A percentile compares a stretch with the other conserved stretches of the same genome.
Evolutionary conservation across 2,113 vertebrate genomes (phyloP).

Genomic region (Syngnathoides biaculeatus): DNA sequence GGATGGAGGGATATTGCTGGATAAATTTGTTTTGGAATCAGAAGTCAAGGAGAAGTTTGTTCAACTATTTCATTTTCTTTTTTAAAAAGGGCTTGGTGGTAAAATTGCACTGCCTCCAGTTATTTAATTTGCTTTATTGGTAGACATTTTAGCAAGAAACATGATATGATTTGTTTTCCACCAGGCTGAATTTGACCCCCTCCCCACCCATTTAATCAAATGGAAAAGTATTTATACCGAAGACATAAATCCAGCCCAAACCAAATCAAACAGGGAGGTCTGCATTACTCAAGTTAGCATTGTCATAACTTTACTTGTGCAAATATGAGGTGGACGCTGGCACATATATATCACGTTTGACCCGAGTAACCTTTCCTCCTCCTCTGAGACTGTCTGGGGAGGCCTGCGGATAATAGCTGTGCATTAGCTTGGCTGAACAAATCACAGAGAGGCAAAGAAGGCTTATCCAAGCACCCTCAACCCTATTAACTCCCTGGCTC

Average conservation of each 20-base stretch:
- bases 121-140: no score
- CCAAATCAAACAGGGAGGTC: background rate
- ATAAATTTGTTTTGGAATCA: no score
- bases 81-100: no score
- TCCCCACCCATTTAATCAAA: slow-evolving; percentile 23
- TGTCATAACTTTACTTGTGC: background rate
- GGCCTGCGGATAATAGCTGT: slow-evolving; percentile 43
- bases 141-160: no score
- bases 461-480: slow-evolving; percentile 62
- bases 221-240: background rate
- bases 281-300: slow-evolving; percentile 1
- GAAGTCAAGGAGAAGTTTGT: no score
- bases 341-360: background rate
- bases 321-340: background rate
- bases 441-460: slow-evolving; percentile 42
- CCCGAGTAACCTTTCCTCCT: slow-evolving; percentile 4
- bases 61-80: no score
- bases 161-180: no score
- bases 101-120: no score
- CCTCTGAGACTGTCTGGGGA: slow-evolving; percentile 16
- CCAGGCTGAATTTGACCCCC: no score
- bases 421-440: slow-evolving; percentile 40
- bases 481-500: slow-evolving; percentile 56
- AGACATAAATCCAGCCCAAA: background rate
- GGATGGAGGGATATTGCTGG: no score